Evolutionary conservation across 2,113 vertebrate genomes (phyloP).

Genomic region (Petroica traversi): DNA sequence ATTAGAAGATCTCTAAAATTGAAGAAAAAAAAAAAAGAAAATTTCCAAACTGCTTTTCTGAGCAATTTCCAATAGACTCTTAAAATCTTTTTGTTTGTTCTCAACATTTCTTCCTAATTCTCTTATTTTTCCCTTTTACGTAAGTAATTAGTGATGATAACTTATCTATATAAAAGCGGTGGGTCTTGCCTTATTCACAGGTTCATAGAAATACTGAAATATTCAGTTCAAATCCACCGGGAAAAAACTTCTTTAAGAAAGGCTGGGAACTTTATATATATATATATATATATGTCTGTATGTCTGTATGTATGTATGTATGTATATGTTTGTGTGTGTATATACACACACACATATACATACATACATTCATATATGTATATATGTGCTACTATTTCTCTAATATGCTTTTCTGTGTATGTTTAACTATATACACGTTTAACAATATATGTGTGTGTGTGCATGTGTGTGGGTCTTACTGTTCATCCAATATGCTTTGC

Average conservation of each 20-base stretch:
- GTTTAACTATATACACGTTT: not conserved
- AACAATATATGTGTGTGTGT: not conserved
- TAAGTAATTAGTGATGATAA: not conserved
- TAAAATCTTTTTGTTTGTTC: not conserved
- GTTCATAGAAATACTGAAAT: not conserved
- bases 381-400: not conserved
- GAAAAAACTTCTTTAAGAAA: not conserved
- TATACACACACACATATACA: accelerated
- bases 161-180: not conserved
- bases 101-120: not conserved
- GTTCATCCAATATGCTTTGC: not conserved
- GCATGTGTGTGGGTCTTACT: not conserved
- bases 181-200: not conserved
- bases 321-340: no score
- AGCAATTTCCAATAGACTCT: not conserved
- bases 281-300: accelerated
- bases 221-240: not conserved
- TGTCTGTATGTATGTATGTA: not conserved
- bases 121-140: not conserved
- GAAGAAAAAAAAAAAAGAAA: not conserved
- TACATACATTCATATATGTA: accelerated
- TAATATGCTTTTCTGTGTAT: not conserved
- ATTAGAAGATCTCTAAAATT: not conserved
- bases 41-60: not conserved
- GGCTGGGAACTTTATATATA: not conserved